Conservation (phyloP, 1,140 invertebrate genomes). For the Cephus cinctus region DNA sequence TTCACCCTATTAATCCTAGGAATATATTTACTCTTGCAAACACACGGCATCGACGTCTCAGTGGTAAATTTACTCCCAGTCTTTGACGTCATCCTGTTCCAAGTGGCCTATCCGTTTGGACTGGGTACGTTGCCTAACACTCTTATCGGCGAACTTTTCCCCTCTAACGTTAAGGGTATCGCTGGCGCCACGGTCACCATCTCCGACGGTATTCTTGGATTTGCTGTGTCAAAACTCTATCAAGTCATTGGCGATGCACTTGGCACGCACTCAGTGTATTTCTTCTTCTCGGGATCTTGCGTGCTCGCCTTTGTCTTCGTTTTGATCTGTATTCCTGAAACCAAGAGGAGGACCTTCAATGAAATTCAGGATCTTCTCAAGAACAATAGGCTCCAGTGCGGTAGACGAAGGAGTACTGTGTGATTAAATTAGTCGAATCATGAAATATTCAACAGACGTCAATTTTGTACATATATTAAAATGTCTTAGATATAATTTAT, state of each 20-base stretch:
- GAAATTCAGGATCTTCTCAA: slow-evolving; percentile 47
- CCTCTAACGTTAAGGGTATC: slow-evolving; percentile 68
- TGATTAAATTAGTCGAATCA: background rate
- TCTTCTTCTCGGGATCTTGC: slow-evolving; percentile 70
- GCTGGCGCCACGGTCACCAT: slow-evolving; percentile 65
- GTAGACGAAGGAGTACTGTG: background rate
- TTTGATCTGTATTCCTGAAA: slow-evolving; percentile 48
- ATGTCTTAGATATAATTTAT: no score
- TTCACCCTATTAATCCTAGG: slow-evolving; percentile 60
- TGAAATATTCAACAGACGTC: no score
- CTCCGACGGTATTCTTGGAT: slow-evolving; percentile 74
- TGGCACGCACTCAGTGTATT: slow-evolving; percentile 70
- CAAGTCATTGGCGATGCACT: slow-evolving; percentile 63
- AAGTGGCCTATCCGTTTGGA: slow-evolving; percentile 70
- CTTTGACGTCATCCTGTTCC: slow-evolving; percentile 66
- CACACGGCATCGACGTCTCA: slow-evolving; percentile 23
- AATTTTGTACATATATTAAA: no score
- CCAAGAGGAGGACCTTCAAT: slow-evolving; percentile 51
- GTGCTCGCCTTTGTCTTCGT: slow-evolving; percentile 43
- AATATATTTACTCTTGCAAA: slow-evolving; percentile 61
- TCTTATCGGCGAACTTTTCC: slow-evolving; percentile 75
- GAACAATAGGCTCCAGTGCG: slow-evolving; percentile 6
- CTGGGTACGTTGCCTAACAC: slow-evolving; percentile 75
- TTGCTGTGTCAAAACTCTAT: slow-evolving; percentile 76
- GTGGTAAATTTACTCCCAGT: slow-evolving; percentile 63